A percentile compares a stretch with the other conserved stretches of the same genome.
phyloP scores from a whole-genome alignment of 2,888 invertebrate genomes.

The Luperina testacea region DNA sequence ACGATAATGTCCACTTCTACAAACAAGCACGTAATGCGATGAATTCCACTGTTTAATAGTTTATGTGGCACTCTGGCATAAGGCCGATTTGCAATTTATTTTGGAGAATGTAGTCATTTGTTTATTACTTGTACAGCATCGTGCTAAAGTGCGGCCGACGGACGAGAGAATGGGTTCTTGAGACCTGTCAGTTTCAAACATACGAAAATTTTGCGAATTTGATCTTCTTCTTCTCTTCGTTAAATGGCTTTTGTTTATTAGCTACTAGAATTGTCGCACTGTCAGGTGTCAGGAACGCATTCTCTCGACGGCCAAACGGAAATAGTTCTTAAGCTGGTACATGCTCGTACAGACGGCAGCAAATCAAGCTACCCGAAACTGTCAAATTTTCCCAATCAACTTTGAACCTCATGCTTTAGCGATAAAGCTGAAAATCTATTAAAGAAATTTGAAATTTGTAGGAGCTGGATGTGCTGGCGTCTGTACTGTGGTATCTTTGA shows the following conservation, averaged over 20 bases:
- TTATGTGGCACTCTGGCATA: background rate
- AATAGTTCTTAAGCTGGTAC: background rate
- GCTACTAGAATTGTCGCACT: background rate
- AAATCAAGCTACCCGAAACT: too few species aligned
- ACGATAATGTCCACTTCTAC: slow-evolving; percentile 8
- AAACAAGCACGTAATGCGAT: slow-evolving; percentile 3
- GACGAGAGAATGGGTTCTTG: background rate
- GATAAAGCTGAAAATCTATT: too few species aligned
- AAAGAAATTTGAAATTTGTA: too few species aligned
- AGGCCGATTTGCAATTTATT: background rate
- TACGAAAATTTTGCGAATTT: background rate
- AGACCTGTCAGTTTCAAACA: background rate
- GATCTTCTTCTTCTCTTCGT: too few species aligned
- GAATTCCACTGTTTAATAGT: slow-evolving; percentile 6
- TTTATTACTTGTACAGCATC: slow-evolving; percentile 9
- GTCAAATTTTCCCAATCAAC: too few species aligned
- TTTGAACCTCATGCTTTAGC: too few species aligned
- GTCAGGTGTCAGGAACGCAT: background rate
- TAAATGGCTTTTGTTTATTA: too few species aligned
- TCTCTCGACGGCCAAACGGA: background rate
- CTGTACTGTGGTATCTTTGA: too few species aligned
- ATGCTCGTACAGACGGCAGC: too few species aligned
- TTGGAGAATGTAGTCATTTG: background rate
- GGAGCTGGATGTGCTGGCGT: too few species aligned
- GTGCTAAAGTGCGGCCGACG: background rate